Evolutionary conservation across 2,888 invertebrate genomes (phyloP).

Genomic region (Netelia virgata): DNA sequence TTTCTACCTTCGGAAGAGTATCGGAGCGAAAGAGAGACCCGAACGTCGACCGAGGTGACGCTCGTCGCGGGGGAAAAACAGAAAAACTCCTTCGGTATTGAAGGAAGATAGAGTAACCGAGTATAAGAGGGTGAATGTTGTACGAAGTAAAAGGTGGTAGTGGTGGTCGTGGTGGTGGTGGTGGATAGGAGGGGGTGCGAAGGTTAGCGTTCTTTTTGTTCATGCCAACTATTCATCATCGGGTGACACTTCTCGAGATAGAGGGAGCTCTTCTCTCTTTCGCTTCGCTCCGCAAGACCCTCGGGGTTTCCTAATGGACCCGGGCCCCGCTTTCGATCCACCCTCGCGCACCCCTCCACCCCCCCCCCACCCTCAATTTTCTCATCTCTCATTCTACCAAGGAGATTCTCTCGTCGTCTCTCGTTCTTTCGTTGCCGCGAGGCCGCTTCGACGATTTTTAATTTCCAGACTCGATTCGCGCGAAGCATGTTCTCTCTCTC

Average conservation of each 20-base stretch:
- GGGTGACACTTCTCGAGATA: conserved; percentile 84
- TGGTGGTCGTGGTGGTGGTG: conserved; percentile 71
- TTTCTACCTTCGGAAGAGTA: not conserved
- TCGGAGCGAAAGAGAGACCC: conserved; percentile 5
- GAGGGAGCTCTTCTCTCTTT: conserved; percentile 77
- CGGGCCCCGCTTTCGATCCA: conserved; percentile 74
- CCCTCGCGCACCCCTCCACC: conserved; percentile 49
- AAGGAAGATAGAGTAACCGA: conserved; percentile 61
- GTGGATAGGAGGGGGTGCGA: conserved; percentile 74
- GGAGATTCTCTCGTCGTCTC: conserved; percentile 66
- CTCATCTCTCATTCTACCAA: conserved; percentile 55
- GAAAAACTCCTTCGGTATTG: conserved; percentile 56
- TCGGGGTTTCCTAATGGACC: conserved; percentile 83
- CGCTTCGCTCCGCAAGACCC: conserved; percentile 74
- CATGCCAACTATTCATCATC: conserved; percentile 85
- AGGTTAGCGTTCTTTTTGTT: conserved; percentile 85
- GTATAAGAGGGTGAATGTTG: conserved; percentile 25
- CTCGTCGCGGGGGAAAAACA: conserved; percentile 4
- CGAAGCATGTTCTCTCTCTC: not conserved
- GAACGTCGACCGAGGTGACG: not conserved
- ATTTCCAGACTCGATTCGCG: conserved; percentile 73
- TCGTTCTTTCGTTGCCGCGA: conserved; percentile 57
- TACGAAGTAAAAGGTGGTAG: conserved; percentile 51
- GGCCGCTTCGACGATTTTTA: conserved; percentile 76
- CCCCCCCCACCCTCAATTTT: conserved; percentile 54